phyloP scores from a whole-genome alignment of 2,113 vertebrate species.

The Paralichthys olivaceus region DNA sequence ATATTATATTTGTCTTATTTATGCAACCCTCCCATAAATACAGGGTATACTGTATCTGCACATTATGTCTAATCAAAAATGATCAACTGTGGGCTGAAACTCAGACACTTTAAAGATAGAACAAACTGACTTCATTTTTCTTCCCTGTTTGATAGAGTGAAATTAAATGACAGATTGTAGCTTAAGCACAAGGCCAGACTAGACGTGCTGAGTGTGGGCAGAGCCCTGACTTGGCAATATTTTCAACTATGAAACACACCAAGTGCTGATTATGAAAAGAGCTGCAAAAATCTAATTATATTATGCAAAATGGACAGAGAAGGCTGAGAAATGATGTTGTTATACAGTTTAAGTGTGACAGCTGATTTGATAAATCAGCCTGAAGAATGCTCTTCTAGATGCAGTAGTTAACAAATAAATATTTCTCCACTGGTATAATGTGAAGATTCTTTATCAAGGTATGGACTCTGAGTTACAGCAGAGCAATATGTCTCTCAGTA shows the following conservation, averaged over 20 bases:
- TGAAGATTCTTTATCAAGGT: not conserved
- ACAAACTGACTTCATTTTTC: not conserved
- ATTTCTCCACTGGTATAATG: not conserved
- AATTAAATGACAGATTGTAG: slow-evolving; percentile 30
- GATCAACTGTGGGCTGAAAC: not conserved
- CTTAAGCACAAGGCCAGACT: slow-evolving; percentile 18
- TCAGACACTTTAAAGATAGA: not conserved
- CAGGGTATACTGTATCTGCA: not conserved
- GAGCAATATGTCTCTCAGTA: too few species aligned
- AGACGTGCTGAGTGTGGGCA: slow-evolving; percentile 24
- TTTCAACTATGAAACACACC: slow-evolving; percentile 40
- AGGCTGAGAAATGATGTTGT: slow-evolving; percentile 53
- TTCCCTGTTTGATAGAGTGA: not conserved
- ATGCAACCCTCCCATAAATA: not conserved
- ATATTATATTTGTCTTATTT: not conserved
- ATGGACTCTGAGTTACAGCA: not conserved
- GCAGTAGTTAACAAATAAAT: slow-evolving; percentile 13
- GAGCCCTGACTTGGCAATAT: slow-evolving; percentile 46
- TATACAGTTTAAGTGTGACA: slow-evolving; percentile 53
- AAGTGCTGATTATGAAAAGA: slow-evolving; percentile 56
- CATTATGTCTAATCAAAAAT: not conserved
- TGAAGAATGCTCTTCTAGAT: slow-evolving; percentile 3
- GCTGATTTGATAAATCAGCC: slow-evolving; percentile 51
- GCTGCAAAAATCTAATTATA: slow-evolving; percentile 52
- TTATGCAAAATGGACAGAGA: slow-evolving; percentile 61